Conservation (phyloP, 2,113 vertebrate genomes). For the Erinaceus europaeus region DNA sequence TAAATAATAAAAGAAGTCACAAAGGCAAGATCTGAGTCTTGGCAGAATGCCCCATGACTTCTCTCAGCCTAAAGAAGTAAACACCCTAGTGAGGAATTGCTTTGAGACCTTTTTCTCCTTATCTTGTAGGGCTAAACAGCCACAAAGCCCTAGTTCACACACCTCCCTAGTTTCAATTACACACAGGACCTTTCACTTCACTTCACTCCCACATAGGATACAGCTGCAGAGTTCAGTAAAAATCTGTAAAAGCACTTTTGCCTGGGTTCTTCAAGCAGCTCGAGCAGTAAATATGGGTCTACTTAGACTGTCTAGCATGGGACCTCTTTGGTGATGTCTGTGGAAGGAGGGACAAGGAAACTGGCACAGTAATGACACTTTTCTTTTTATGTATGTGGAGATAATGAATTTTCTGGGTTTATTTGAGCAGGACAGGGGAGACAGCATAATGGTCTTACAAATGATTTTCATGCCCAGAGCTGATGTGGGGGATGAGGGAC, state of each 20-base stretch:
- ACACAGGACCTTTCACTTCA: not conserved
- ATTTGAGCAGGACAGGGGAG: too few species aligned
- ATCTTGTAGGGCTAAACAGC: not conserved
- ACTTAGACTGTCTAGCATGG: not conserved
- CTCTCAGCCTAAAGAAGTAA: not conserved
- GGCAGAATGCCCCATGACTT: conserved; percentile 7
- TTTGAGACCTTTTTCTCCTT: not conserved
- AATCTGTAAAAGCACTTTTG: not conserved
- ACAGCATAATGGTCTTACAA: too few species aligned
- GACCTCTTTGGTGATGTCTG: not conserved
- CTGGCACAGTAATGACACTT: not conserved
- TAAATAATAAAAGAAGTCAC: too few species aligned
- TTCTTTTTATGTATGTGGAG: not conserved
- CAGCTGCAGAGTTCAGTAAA: not conserved
- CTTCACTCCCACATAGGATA: not conserved
- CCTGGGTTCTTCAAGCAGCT: not conserved
- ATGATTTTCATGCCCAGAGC: too few species aligned
- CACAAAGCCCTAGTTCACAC: not conserved
- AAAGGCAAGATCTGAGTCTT: not conserved
- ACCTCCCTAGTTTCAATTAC: conserved; percentile 8
- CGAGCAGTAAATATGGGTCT: not conserved
- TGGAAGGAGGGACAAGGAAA: not conserved
- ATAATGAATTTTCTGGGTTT: not conserved
- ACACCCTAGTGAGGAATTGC: not conserved
- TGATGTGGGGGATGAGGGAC: too few species aligned